Conservation (phyloP, 2,113 vertebrate species). For the Typhlomys cinereus region DNA sequence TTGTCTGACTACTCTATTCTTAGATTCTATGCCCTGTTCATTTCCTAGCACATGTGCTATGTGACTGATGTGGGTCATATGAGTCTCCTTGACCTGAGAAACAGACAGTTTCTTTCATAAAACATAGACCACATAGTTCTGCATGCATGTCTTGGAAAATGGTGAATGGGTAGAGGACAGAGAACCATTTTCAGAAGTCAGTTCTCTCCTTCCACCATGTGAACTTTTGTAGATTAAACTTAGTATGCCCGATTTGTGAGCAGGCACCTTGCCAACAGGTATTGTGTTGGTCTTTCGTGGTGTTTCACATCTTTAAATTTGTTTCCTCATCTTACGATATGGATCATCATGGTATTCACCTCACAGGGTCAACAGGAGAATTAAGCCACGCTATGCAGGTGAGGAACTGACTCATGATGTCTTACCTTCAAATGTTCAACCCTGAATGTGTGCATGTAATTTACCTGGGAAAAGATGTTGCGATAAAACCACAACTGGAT, state of each 20-base stretch:
- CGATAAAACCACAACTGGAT: neutral
- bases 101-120: neutral
- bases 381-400: neutral
- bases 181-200: neutral
- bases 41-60: neutral
- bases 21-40: neutral
- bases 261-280: neutral
- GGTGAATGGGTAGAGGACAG: too few species aligned
- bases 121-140: neutral
- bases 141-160: too few species aligned
- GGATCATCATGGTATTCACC: neutral
- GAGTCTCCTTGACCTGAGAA: neutral
- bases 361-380: neutral
- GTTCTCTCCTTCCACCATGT: neutral
- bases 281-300: neutral
- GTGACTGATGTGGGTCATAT: neutral
- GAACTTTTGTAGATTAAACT: too few species aligned
- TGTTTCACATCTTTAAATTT: neutral
- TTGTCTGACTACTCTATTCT: neutral
- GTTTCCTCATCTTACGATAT: neutral
- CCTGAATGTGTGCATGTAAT: neutral
- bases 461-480: neutral
- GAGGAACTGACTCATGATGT: neutral
- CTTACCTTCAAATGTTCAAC: neutral
- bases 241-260: too few species aligned